Conservation (phyloP, 2,888 invertebrate species). For the Chelonus formosanus region DNA sequence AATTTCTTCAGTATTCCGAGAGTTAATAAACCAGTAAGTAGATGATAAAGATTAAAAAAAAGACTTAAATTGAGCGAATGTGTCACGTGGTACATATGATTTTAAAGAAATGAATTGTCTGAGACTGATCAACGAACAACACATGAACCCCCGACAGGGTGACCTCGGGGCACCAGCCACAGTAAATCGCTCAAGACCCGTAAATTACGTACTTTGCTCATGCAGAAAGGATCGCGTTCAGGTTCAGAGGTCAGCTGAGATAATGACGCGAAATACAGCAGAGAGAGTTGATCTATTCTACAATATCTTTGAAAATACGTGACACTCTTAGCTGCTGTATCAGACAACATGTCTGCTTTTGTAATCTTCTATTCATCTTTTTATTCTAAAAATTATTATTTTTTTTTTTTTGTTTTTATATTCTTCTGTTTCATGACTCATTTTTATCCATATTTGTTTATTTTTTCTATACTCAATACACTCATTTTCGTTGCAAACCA, state of each 20-base stretch:
- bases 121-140: conserved; percentile 22
- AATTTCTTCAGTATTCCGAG: background rate
- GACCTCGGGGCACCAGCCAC: conserved; percentile 54
- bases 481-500: no score
- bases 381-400: no score
- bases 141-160: conserved; percentile 52
- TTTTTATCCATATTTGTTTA: no score
- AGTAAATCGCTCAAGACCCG: conserved; percentile 60
- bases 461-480: no score
- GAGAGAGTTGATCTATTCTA: conserved; percentile 53
- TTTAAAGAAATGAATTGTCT: conserved; percentile 5
- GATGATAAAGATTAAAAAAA: conserved; percentile 24
- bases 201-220: conserved; percentile 59
- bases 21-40: no score
- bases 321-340: conserved; percentile 36
- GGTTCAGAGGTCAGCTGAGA: conserved; percentile 54
- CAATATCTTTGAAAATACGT: conserved; percentile 49
- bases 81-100: no score
- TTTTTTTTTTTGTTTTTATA: background rate
- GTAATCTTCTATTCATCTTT: background rate
- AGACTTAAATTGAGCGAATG: conserved; percentile 4
- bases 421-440: no score
- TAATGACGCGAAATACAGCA: conserved; percentile 51
- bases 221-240: conserved; percentile 57
- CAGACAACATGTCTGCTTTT: background rate